Conservation (phyloP, 1,140 invertebrate genomes). For the Heliconius congener region DNA sequence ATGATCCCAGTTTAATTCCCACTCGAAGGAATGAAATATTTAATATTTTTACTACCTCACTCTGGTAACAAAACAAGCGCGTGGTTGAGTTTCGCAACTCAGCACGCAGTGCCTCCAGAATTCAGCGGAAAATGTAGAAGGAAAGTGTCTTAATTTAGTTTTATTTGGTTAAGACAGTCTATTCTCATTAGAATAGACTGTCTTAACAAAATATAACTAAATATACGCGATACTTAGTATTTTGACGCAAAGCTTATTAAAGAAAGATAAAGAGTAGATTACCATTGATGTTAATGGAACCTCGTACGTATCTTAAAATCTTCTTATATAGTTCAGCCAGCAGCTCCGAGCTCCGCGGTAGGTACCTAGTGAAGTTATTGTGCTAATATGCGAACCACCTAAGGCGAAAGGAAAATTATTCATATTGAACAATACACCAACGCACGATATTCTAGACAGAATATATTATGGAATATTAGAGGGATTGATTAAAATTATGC, state of each 20-base stretch:
- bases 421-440: slow-evolving; percentile 11
- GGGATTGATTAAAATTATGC: not conserved
- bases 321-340: slow-evolving; percentile 22
- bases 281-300: slow-evolving; percentile 24
- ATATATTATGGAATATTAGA: not conserved
- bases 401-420: slow-evolving; percentile 12
- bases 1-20: too few relatives aligned
- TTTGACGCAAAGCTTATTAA: not conserved
- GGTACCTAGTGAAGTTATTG: slow-evolving; percentile 9
- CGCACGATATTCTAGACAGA: not conserved
- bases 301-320: slow-evolving; percentile 23
- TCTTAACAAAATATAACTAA: too few relatives aligned
- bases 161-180: too few relatives aligned
- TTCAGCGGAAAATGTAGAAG: too few relatives aligned
- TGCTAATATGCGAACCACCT: slow-evolving; percentile 23
- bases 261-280: not conserved
- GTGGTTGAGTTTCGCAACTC: too few relatives aligned
- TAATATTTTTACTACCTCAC: too few relatives aligned
- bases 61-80: too few relatives aligned
- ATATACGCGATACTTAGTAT: too few relatives aligned
- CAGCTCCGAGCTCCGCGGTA: not conserved
- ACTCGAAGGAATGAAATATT: too few relatives aligned
- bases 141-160: too few relatives aligned
- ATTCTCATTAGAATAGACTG: too few relatives aligned
- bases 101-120: too few relatives aligned